phyloP scores from a whole-genome alignment of 2,888 invertebrate genomes.

The Pristionchus exspectatus region DNA sequence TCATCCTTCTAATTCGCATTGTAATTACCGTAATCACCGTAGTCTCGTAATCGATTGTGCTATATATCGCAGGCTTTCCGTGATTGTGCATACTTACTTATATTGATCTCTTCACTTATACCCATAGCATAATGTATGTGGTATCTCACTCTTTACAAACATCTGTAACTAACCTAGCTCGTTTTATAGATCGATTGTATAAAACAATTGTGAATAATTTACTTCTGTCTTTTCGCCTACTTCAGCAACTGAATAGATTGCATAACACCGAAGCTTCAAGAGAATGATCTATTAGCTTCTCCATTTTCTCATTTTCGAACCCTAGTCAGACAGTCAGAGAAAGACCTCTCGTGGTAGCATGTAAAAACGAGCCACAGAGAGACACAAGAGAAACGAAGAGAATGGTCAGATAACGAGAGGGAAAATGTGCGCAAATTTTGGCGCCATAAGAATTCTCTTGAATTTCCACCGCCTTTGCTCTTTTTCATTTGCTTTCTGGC shows the following conservation, averaged over 20 bases:
- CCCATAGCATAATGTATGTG: not conserved
- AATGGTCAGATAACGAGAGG: not conserved
- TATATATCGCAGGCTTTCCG: not conserved
- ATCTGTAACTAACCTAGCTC: constrained; percentile 19
- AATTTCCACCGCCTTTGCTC: not conserved
- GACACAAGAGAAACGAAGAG: not conserved
- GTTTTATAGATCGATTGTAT: constrained; percentile 15
- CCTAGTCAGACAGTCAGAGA: not conserved
- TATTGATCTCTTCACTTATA: not conserved
- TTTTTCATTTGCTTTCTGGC: no score
- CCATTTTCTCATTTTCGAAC: not conserved
- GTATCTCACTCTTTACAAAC: not conserved
- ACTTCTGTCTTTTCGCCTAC: not conserved
- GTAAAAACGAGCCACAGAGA: not conserved
- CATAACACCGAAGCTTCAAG: not conserved
- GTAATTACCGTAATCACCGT: constrained; percentile 3
- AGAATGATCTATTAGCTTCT: not conserved
- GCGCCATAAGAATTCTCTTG: not conserved
- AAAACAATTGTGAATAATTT: not conserved
- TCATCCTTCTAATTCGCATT: not conserved
- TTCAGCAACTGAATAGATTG: not conserved
- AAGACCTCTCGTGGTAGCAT: not conserved
- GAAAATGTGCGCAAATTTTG: not conserved
- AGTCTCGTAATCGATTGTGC: constrained; percentile 21
- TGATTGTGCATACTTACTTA: constrained; percentile 6